Percentiles rank a stretch among this genome's conserved stretches.
These are phyloP conservation scores for Epinephelus lanceolatus DNA, from an alignment of 2,113 vertebrate species.

Conservation along the genomic window DNA sequence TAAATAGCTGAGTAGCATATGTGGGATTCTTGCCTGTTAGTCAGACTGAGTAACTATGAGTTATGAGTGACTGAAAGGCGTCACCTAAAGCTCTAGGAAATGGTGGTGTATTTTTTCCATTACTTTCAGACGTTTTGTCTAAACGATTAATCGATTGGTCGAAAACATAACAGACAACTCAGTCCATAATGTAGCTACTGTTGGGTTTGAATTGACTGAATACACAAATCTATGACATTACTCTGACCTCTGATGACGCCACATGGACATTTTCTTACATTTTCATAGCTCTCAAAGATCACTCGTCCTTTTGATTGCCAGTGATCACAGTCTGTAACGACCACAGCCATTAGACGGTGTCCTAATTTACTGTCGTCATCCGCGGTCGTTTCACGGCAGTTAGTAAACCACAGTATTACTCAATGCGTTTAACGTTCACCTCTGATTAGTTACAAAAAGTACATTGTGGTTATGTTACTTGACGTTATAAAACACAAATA, in stretches of 20 bases:
- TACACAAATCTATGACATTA: background rate
- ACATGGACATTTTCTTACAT: background rate
- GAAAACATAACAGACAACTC: background rate
- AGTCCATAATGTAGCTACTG: background rate
- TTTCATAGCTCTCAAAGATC: background rate
- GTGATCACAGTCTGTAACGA: background rate
- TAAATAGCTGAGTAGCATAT: background rate
- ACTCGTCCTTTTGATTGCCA: background rate
- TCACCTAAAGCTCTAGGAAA: background rate
- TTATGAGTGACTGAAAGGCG: background rate
- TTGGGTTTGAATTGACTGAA: too few relatives aligned
- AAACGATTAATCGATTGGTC: background rate
- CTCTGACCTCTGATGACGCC: background rate
- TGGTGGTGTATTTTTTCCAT: background rate
- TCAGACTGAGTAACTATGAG: background rate
- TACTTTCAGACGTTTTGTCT: background rate
- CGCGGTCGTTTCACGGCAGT: background rate
- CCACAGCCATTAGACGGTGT: background rate
- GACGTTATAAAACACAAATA: background rate
- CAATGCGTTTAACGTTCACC: background rate
- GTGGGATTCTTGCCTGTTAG: too few relatives aligned
- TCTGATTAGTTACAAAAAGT: background rate
- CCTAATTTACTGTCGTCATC: conserved; percentile 7
- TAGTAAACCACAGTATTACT: background rate
- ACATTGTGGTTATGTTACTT: rapidly evolving